Evolutionary conservation across 1,140 invertebrate genomes (phyloP).

Genomic region (Trigoniulus corallinus): DNA sequence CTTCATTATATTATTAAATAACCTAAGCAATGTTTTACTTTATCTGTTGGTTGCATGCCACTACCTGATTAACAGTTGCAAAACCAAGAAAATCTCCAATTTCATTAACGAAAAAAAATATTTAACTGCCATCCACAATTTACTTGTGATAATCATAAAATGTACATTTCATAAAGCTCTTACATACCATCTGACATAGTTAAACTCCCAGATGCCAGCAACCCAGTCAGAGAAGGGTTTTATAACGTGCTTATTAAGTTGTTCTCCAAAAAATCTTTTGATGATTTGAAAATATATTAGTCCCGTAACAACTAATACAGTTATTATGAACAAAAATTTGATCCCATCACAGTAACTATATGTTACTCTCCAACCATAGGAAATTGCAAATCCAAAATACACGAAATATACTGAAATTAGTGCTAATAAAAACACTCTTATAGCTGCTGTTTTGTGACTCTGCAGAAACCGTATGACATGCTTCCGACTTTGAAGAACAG

Average conservation of each 20-base stretch:
- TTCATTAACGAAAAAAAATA: too few species aligned
- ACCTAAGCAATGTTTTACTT: too few species aligned
- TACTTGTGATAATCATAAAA: not conserved
- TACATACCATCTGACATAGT: not conserved
- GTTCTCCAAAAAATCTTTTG: slow-evolving; percentile 34
- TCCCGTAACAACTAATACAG: slow-evolving; percentile 39
- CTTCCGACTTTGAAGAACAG: not conserved
- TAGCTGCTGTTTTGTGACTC: not conserved
- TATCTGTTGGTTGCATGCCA: too few species aligned
- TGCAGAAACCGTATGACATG: not conserved
- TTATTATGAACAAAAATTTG: slow-evolving; percentile 49
- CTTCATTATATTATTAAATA: too few species aligned
- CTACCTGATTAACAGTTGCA: too few species aligned
- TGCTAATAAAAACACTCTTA: not conserved
- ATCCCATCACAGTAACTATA: slow-evolving; percentile 47
- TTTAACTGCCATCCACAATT: too few species aligned
- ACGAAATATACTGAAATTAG: slow-evolving; percentile 13
- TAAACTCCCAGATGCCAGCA: not conserved
- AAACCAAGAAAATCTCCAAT: too few species aligned
- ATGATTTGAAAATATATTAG: slow-evolving; percentile 46
- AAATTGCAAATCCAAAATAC: slow-evolving; percentile 17
- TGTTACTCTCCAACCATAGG: slow-evolving; percentile 7
- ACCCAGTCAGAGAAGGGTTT: not conserved
- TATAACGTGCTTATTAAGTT: slow-evolving; percentile 6
- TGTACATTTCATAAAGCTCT: not conserved